Percentiles rank a stretch among this genome's conserved stretches.
phyloP scores from a whole-genome alignment of 1,140 invertebrate species.

The Drusus annulatus region DNA sequence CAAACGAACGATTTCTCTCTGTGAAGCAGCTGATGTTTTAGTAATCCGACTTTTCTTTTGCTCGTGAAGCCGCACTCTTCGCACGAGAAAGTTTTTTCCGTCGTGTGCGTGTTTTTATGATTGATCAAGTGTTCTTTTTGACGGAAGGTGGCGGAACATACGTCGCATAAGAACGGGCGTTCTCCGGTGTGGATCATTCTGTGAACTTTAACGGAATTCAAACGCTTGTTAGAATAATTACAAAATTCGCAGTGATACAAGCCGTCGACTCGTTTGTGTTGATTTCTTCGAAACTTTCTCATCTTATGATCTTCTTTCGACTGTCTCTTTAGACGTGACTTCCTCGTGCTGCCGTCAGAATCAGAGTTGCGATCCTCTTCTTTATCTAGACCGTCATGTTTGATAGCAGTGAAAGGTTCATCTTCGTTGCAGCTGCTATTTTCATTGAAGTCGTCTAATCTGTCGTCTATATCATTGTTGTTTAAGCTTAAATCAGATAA shows the following conservation, averaged over 20 bases:
- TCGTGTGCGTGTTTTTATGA: neutral
- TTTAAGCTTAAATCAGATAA: neutral
- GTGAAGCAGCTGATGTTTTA: too few species aligned
- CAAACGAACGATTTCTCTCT: slow-evolving; percentile 7
- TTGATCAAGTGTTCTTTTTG: slow-evolving; percentile 23
- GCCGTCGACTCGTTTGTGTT: neutral
- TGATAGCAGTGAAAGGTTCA: too few species aligned
- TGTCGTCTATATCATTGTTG: neutral
- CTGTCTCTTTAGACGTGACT: too few species aligned
- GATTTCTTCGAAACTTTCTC: neutral
- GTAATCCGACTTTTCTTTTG: neutral
- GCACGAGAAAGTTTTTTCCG: too few species aligned
- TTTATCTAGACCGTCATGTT: neutral
- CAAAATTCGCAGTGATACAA: slow-evolving; percentile 13
- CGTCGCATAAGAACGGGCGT: slow-evolving; percentile 3
- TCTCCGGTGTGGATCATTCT: slow-evolving; percentile 26
- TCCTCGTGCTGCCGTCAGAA: too few species aligned
- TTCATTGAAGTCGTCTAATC: neutral
- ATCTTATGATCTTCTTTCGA: too few species aligned
- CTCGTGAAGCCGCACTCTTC: too few species aligned
- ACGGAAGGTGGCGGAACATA: slow-evolving; percentile 20
- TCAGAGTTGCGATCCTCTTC: too few species aligned
- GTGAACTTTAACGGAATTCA: slow-evolving; percentile 29
- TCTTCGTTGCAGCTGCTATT: neutral
- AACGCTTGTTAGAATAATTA: neutral